Base-by-base conservation (phyloP, 2,797 vertebrate species). In the Oophaga sylvatica region DNA sequence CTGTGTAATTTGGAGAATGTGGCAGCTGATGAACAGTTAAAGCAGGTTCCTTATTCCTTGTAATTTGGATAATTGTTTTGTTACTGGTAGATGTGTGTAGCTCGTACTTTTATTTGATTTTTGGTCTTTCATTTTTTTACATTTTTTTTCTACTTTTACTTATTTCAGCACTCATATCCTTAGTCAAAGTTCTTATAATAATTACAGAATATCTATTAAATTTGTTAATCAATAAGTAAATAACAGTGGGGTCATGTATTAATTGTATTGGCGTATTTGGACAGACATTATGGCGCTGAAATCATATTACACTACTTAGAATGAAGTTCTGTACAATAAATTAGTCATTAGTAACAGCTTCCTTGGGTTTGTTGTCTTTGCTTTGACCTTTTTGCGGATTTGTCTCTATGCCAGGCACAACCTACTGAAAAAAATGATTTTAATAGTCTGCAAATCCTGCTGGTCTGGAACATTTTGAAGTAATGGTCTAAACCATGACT, bases 51-150 rank as follows among this genome's bases (percentile, higher is more conserved):
- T 19, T 20, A 41, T 63, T 19, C 56, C 67, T 56, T 88, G 15
- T 73, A 60, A 84, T 60, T 22, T 45, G 19, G 17, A 78, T 75
- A 82, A 67, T 82, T 87, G 48, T 81, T 76, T 88, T 70, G 20
- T 73, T 62, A 26, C 31, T 62, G 62, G 48, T 8, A 88, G 65
- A 45, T 56, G 48, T 78, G 76, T 62, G 70, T 73, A 31, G 78
- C 48, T 65, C 48, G 62, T 45, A 12, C 26, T 63, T 57, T 73
- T 15, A 45, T 84, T 48, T 68, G 17, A 9, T 63, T 2, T 26
- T 15, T 84, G 10, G 4, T 75, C 20, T 60, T 71, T 82, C 17
- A 26, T 45, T 15, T 82, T 82, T 53, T 53, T 53, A 9, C 9
- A 8, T 82, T 67, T 82, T 68, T 22, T 11, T 82, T 70, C 29